These are phyloP conservation scores for Apogon hyalosoma DNA, from an alignment of 2,797 vertebrate species.

Conservation along the genomic window DNA sequence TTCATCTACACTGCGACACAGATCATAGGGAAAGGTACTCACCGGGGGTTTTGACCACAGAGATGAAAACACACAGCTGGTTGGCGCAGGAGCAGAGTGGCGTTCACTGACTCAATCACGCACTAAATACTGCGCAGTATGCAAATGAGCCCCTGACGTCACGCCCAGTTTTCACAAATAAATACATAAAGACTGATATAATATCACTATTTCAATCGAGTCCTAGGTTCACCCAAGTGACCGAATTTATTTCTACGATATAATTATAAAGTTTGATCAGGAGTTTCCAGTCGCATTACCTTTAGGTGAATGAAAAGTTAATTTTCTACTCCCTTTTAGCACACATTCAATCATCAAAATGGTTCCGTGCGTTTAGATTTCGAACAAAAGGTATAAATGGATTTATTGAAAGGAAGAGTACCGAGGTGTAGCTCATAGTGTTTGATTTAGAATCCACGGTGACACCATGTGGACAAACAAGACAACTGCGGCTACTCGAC, in stretches of 20 bases:
- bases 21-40: slow-evolving; percentile 4
- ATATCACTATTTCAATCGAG: not conserved
- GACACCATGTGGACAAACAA: slow-evolving; percentile 64
- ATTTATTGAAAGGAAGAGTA: not conserved
- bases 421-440: not conserved
- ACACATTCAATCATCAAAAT: too few species aligned
- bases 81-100: slow-evolving; percentile 45
- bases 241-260: not conserved
- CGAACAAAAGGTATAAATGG: not conserved
- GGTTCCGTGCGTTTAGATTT: not conserved
- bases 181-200: too few species aligned
- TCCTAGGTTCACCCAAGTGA: too few species aligned
- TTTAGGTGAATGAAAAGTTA: not conserved
- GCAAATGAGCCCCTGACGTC: slow-evolving; percentile 64
- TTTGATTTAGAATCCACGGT: slow-evolving; percentile 1
- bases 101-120: accelerated
- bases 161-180: not conserved
- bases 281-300: slow-evolving; percentile 12
- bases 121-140: slow-evolving; percentile 73
- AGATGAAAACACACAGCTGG: accelerated
- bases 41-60: slow-evolving; percentile 39
- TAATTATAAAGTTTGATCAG: not conserved
- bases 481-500: slow-evolving; percentile 1
- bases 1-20: too few species aligned
- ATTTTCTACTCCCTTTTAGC: too few species aligned